Evolutionary conservation across 2,797 vertebrate genomes (phyloP).

Genomic region (Heterohyrax brucei): DNA sequence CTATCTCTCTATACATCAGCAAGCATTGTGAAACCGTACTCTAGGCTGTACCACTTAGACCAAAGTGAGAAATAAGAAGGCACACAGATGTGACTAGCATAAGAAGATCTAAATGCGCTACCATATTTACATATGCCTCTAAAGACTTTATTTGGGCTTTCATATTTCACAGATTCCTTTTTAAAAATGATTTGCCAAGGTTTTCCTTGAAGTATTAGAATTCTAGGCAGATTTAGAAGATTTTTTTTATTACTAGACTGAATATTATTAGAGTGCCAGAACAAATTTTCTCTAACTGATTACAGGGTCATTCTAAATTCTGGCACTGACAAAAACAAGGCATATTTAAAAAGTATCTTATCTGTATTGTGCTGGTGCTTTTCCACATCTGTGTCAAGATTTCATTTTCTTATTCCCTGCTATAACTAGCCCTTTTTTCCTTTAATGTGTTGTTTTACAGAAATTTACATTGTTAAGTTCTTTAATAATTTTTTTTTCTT

Average conservation of each 20-base stretch:
- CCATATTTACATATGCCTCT: not conserved
- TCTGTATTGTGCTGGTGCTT: not conserved
- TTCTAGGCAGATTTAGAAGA: conserved; percentile 12
- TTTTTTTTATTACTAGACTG: conserved; percentile 17
- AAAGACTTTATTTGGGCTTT: not conserved
- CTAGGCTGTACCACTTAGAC: not conserved
- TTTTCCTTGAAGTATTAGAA: not conserved
- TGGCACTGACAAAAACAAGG: conserved; percentile 8
- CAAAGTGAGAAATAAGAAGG: not conserved
- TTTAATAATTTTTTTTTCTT: not conserved
- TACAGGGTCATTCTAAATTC: not conserved
- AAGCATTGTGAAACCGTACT: not conserved
- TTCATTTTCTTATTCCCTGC: not conserved
- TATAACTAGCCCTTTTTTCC: not conserved
- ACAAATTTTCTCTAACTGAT: not conserved
- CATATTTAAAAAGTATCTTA: not conserved
- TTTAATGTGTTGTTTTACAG: not conserved
- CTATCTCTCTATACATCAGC: accelerated
- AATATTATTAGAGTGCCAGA: not conserved
- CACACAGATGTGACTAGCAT: not conserved
- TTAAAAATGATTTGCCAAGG: conserved; percentile 2
- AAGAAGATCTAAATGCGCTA: not conserved
- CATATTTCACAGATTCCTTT: not conserved
- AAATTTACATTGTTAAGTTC: not conserved
- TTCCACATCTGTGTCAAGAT: not conserved